Conservation (phyloP, 2,888 invertebrate species). For the Cantharis flavilabris region DNA sequence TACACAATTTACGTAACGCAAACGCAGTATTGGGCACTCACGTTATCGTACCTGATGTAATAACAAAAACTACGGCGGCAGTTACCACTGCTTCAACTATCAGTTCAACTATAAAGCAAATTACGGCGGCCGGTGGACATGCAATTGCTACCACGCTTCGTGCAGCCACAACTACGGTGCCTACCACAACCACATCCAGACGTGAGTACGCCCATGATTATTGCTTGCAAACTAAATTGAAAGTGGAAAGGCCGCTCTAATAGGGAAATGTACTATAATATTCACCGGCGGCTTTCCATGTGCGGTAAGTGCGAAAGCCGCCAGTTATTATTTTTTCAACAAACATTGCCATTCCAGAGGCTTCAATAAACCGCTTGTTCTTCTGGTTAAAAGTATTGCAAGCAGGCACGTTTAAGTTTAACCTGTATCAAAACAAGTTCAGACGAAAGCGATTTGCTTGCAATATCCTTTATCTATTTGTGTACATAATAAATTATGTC, state of each 20-base stretch:
- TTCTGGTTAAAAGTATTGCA: too few relatives aligned
- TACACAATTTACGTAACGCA: conserved; percentile 76
- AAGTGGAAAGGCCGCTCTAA: background rate
- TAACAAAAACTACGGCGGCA: conserved; percentile 60
- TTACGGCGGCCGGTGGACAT: conserved; percentile 54
- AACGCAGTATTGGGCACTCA: conserved; percentile 70
- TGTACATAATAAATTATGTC: too few relatives aligned
- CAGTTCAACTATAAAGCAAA: conserved; percentile 43
- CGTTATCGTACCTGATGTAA: conserved; percentile 61
- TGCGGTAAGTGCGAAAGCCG: too few relatives aligned
- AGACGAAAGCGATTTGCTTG: too few relatives aligned
- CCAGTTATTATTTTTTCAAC: too few relatives aligned
- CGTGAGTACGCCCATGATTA: conserved; percentile 49
- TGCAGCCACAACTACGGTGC: conserved; percentile 42
- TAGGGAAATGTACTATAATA: background rate
- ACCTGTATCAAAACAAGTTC: too few relatives aligned
- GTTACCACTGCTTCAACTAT: conserved; percentile 52
- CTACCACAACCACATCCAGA: conserved; percentile 57
- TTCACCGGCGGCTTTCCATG: too few relatives aligned
- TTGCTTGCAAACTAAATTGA: conserved; percentile 39
- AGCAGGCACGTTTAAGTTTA: too few relatives aligned
- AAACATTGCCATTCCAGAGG: too few relatives aligned
- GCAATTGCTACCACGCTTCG: conserved; percentile 43
- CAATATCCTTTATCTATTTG: too few relatives aligned
- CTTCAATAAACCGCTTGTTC: too few relatives aligned